These are phyloP conservation scores for Alcedo quadribrachys DNA, from an alignment of 2,797 vertebrate genomes.

Conservation along the genomic window DNA sequence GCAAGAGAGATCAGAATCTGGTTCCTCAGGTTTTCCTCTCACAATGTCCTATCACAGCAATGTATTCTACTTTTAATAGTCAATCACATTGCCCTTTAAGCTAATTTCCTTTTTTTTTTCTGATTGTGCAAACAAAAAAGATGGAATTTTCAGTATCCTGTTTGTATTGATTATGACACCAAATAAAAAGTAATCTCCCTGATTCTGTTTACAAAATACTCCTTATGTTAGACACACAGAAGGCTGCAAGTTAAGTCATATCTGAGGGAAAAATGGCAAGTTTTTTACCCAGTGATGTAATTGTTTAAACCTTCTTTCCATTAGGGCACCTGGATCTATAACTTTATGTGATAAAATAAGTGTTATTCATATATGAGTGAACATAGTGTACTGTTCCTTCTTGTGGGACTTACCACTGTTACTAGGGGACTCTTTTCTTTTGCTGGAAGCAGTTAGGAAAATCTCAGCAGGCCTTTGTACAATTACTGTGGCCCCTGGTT, in stretches of 20 bases:
- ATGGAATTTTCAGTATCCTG: not conserved
- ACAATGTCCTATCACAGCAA: not conserved
- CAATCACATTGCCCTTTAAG: not conserved
- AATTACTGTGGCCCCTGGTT: conserved; percentile 86
- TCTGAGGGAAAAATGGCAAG: not conserved
- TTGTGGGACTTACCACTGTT: conserved; percentile 81
- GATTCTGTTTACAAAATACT: not conserved
- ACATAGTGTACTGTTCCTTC: conserved; percentile 84
- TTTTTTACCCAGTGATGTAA: not conserved
- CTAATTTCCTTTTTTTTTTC: not conserved
- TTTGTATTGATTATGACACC: not conserved
- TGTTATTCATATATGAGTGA: conserved; percentile 91
- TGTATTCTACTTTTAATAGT: not conserved
- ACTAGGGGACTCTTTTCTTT: conserved; percentile 86
- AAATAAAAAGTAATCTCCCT: not conserved
- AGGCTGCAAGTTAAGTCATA: not conserved
- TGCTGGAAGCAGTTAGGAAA: conserved; percentile 84
- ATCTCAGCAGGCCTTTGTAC: conserved; percentile 90
- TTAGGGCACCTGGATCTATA: conserved; percentile 57
- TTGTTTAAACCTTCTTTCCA: conserved; percentile 13
- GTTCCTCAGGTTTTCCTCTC: not conserved
- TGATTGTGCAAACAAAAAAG: not conserved
- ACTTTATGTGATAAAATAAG: conserved; percentile 89
- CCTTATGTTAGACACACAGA: not conserved
- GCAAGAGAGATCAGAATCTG: not conserved